Base-by-base conservation (phyloP, 2,113 vertebrate species). In the Scopus umbretta region DNA sequence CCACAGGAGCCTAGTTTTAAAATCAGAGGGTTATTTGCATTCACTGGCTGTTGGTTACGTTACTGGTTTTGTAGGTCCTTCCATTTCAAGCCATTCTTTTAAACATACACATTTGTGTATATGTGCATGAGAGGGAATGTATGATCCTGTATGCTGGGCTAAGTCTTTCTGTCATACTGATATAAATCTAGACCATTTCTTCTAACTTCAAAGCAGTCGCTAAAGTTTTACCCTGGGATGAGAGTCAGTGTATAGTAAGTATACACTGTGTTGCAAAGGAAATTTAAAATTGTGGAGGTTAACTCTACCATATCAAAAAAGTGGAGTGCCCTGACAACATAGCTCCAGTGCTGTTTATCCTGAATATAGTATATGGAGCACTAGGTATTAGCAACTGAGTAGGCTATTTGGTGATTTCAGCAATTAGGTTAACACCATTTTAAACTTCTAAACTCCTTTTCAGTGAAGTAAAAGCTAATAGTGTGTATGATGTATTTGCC, bases 401-500 rank as follows among this genome's bases (percentile, higher is more conserved):
- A 86, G 53, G 43, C 67, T 91, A 56, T 79, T 87, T 75, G 86
- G 68, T 79, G 80, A 91, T 86, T 53, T 85, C 67, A 91, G n/a
- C 53, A 83, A 84, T 96, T 97, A 92, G 83, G 72, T 92, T 93
- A 79, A 88, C 40, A 95, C 56, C 18, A 10, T 94, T 97, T 96
- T 90, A 92, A 95, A 96, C 85, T 94, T 96, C 90, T 71, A 79
- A 94, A 88, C 43, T 95, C 80, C 79, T 93, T 95, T 97, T 96
- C 96, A 95, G 96, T 97, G 95, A 97, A 91, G 96, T 72, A 80
- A 95, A 96, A 96, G 96, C 94, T 97, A 94, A 78, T 92, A 78
- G 95, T 90, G 73, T 98, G 76, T 93, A 94, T 95, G 94, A 94
- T 96, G n/a, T 96, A 88, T 94, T 97, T 97, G 97, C 91, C 96